Evolutionary conservation across 2,113 vertebrate species (phyloP).

Genomic region (Catharus minimus): DNA sequence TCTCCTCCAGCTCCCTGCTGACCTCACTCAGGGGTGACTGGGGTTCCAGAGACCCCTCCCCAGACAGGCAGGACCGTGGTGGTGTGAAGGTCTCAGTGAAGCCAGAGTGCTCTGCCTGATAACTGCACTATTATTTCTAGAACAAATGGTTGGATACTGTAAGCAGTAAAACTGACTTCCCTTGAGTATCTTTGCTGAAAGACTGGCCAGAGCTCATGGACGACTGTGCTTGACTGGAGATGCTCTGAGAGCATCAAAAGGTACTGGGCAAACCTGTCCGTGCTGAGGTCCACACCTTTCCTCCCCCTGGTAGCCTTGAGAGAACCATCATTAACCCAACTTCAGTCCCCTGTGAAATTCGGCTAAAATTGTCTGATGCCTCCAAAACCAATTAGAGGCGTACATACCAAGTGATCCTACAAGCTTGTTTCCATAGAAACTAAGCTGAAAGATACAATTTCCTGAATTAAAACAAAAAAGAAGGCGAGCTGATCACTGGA

Average conservation of each 20-base stretch:
- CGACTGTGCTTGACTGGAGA: background rate
- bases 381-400: constrained; percentile 22
- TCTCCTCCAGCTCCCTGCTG: background rate
- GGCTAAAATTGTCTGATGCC: constrained; percentile 41
- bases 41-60: background rate
- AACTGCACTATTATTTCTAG: background rate
- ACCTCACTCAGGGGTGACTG: background rate
- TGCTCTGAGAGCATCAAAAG: background rate
- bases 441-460: constrained; percentile 53
- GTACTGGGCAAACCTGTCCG: background rate
- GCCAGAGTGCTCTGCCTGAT: background rate
- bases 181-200: background rate
- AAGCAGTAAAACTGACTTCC: background rate
- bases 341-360: constrained; percentile 16
- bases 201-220: background rate
- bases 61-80: accelerated
- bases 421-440: constrained; percentile 67
- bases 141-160: background rate
- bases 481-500: background rate
- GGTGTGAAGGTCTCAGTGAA: background rate
- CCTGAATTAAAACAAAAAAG: constrained; percentile 11
- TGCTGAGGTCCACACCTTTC: background rate
- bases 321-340: constrained; percentile 1
- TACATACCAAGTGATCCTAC: background rate
- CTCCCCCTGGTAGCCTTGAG: background rate